Conservation (phyloP, 1,140 invertebrate species). For the Gryllus bimaculatus region DNA sequence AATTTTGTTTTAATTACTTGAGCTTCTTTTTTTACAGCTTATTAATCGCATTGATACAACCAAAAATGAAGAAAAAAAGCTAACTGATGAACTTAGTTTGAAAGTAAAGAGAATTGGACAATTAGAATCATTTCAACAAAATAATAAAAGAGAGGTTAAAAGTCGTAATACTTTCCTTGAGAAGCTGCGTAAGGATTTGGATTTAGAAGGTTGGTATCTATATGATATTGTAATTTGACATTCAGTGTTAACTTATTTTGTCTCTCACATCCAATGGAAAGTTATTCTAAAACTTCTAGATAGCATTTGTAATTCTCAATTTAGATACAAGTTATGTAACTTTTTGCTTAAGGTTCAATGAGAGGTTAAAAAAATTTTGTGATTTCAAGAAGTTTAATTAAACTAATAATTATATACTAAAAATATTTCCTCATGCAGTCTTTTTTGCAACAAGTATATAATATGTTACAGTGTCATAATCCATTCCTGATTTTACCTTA, state of each 20-base stretch:
- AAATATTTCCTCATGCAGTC: too few species aligned
- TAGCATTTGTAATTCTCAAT: too few species aligned
- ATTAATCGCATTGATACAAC: background rate
- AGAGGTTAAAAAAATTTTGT: too few species aligned
- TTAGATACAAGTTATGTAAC: too few species aligned
- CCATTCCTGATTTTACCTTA: too few species aligned
- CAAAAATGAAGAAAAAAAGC: background rate
- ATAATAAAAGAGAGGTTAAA: background rate
- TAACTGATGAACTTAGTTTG: background rate
- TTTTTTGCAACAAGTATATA: background rate
- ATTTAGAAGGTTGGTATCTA: background rate
- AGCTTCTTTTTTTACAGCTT: background rate
- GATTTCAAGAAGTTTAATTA: too few species aligned
- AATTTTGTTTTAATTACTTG: too few species aligned
- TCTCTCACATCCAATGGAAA: too few species aligned
- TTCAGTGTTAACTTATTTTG: too few species aligned
- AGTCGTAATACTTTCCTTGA: background rate
- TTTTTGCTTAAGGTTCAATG: too few species aligned
- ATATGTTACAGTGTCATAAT: background rate
- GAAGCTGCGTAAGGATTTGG: background rate
- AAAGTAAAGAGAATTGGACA: constrained; percentile 7
- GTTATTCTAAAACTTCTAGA: too few species aligned
- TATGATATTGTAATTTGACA: background rate
- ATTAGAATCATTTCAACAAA: background rate
- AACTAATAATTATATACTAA: too few species aligned